Evolutionary conservation across 1,140 invertebrate species (phyloP).

Genomic region (Agrypnia vestita): DNA sequence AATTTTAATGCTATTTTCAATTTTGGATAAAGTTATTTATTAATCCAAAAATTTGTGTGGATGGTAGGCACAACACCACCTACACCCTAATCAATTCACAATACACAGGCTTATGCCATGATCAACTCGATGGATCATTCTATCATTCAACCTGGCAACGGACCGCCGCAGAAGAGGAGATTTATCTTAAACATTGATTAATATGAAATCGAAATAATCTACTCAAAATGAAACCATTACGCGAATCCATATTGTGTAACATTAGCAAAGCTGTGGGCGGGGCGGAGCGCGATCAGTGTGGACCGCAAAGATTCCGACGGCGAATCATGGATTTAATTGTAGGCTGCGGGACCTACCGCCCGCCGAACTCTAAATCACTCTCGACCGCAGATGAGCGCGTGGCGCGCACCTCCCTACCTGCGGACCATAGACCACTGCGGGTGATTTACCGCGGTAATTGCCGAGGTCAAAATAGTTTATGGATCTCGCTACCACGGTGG

Average conservation of each 20-base stretch:
- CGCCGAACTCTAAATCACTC: conserved; percentile 17
- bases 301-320: conserved; percentile 20
- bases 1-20: too few species aligned
- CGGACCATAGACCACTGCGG: neutral
- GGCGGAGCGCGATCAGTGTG: neutral
- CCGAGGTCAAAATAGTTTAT: conserved; percentile 21
- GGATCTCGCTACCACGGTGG: conserved; percentile 18
- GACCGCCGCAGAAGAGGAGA: too few species aligned
- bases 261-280: conserved; percentile 44
- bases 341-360: neutral
- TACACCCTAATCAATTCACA: too few species aligned
- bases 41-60: too few species aligned
- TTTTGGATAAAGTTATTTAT: too few species aligned
- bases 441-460: conserved; percentile 16
- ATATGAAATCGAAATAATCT: conserved; percentile 1
- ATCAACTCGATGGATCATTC: too few species aligned
- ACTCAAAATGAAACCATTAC: conserved; percentile 9
- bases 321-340: conserved; percentile 20
- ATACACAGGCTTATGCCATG: too few species aligned
- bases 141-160: too few species aligned
- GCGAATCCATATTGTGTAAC: conserved; percentile 24
- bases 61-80: too few species aligned
- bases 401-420: too few species aligned
- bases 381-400: neutral
- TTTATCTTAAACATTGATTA: conserved; percentile 20